These are phyloP conservation scores for Microtus pennsylvanicus DNA, from an alignment of 2,113 vertebrate species.

Conservation along the genomic window DNA sequence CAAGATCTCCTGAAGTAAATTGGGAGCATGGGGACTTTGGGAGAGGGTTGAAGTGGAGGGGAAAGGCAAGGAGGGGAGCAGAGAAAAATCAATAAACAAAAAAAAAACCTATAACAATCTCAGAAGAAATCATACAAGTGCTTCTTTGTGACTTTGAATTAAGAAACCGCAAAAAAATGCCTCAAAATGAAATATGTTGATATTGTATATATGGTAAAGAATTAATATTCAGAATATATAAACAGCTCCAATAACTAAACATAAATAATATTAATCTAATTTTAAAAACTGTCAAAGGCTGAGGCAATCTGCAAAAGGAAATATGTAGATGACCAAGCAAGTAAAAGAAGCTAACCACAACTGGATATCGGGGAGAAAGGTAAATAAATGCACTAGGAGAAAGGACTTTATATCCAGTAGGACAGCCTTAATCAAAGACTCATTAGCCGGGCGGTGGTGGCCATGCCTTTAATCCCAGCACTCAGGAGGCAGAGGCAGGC, in stretches of 20 bases:
- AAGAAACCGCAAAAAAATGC: background rate
- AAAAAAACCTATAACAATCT: background rate
- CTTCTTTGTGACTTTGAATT: constrained; percentile 20
- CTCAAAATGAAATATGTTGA: constrained; percentile 28
- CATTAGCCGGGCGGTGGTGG: background rate
- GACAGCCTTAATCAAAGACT: background rate
- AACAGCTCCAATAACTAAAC: background rate
- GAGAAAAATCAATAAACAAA: background rate
- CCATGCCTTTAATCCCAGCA: too few species aligned
- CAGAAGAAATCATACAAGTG: background rate
- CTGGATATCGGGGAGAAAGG: constrained; percentile 10
- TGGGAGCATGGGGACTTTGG: too few species aligned
- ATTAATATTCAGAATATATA: constrained; percentile 9
- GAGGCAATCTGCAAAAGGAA: background rate
- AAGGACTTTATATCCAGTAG: background rate
- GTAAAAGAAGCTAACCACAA: background rate
- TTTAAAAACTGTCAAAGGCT: constrained; percentile 11
- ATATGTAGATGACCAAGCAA: constrained; percentile 10
- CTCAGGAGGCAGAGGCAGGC: too few species aligned
- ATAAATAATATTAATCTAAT: constrained; percentile 15
- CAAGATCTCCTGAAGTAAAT: too few species aligned
- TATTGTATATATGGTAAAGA: background rate
- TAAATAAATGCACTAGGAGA: constrained; percentile 15
- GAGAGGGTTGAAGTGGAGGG: too few species aligned
- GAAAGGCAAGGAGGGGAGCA: too few species aligned